A percentile compares a stretch with the other conserved stretches of the same genome.
These are phyloP conservation scores for Hymenopus coronatus DNA, from an alignment of 2,888 invertebrate species.

Conservation along the genomic window DNA sequence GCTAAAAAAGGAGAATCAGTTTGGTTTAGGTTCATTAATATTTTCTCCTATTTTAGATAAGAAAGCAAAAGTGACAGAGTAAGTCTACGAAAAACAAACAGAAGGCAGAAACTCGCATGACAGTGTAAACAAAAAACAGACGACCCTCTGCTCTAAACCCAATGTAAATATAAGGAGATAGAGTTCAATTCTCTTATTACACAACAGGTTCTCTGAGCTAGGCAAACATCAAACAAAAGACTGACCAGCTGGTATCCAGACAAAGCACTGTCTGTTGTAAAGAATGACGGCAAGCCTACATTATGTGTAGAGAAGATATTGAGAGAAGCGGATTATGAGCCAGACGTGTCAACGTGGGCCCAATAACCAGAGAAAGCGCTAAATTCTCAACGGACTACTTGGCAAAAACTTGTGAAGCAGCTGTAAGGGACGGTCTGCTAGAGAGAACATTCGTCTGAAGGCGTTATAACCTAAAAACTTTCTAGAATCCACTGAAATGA, in stretches of 20 bases:
- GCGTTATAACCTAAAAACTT: neutral
- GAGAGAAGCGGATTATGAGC: neutral
- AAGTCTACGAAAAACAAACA: too few species aligned
- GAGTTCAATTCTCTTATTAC: too few species aligned
- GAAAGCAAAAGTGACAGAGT: too few species aligned
- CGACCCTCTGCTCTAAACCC: too few species aligned
- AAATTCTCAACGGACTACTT: neutral
- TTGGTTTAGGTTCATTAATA: too few species aligned
- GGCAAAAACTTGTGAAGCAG: neutral
- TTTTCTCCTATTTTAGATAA: too few species aligned
- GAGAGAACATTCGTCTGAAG: neutral
- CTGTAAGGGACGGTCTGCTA: neutral
- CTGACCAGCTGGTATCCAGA: neutral
- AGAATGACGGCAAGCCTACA: neutral
- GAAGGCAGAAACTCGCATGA: too few species aligned
- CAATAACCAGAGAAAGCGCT: neutral
- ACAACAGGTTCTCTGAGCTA: too few species aligned
- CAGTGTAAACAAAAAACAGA: too few species aligned
- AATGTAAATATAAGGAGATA: too few species aligned
- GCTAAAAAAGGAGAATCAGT: too few species aligned
- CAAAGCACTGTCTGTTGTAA: neutral
- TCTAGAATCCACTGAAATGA: neutral
- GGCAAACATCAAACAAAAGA: neutral
- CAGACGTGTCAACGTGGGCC: neutral
- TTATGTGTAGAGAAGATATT: neutral